phyloP scores from a whole-genome alignment of 2,113 vertebrate genomes.

The Megaceryle maxima region DNA sequence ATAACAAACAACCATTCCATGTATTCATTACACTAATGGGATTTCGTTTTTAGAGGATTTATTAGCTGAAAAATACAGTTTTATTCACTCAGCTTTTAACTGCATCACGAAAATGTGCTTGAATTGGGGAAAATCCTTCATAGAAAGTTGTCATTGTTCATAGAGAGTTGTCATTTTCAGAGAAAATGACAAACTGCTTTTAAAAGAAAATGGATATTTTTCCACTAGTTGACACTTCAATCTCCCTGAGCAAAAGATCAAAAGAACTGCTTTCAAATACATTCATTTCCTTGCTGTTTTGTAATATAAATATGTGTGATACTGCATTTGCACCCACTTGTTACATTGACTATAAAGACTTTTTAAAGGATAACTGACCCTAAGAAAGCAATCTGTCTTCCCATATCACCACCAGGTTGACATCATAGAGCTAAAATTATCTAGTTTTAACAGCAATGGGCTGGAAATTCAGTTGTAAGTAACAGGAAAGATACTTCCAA shows the following conservation, averaged over 20 bases:
- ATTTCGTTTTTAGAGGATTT: conserved; percentile 49
- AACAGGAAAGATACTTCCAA: background rate
- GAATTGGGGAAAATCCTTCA: background rate
- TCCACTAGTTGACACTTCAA: background rate
- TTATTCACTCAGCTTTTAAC: conserved; percentile 23
- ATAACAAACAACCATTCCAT: conserved; percentile 48
- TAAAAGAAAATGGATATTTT: background rate
- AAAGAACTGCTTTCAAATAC: background rate
- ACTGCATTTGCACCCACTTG: background rate
- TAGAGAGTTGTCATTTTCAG: background rate
- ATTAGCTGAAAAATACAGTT: conserved; percentile 37
- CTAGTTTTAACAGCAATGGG: background rate
- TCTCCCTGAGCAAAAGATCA: background rate
- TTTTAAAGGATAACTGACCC: background rate
- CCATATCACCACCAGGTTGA: background rate
- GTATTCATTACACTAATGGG: conserved; percentile 62
- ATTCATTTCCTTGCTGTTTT: background rate
- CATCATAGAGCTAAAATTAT: background rate
- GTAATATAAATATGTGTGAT: background rate
- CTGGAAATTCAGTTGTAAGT: background rate
- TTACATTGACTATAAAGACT: background rate
- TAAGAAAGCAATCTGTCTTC: background rate
- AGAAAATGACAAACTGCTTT: background rate
- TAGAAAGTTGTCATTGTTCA: too few species aligned
- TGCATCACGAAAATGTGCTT: background rate